A percentile compares a stretch with the other conserved stretches of the same genome.
These are phyloP conservation scores for Telmatochromis sp. DNA, from an alignment of 2,113 vertebrate genomes.

Conservation along the genomic window DNA sequence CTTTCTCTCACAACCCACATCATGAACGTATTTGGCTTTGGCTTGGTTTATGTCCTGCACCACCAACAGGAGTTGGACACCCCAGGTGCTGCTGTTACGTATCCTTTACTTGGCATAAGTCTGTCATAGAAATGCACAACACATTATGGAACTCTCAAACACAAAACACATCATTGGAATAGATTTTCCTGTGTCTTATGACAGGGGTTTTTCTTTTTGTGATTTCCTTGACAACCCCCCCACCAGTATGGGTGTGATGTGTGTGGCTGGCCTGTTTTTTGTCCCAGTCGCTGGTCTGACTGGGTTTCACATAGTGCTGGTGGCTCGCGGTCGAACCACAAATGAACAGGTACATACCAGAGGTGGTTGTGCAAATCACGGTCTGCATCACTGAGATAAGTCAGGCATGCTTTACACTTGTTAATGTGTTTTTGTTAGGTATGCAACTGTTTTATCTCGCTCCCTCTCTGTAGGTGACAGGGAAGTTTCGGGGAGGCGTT, in stretches of 20 bases:
- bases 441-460: background rate
- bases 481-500: slow-evolving; percentile 93
- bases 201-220: background rate
- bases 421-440: background rate
- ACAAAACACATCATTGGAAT: background rate
- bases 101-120: slow-evolving; percentile 72
- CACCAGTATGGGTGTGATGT: slow-evolving; percentile 92
- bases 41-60: slow-evolving; percentile 87
- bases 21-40: slow-evolving; percentile 88
- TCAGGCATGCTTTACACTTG: background rate
- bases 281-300: slow-evolving; percentile 92
- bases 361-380: background rate
- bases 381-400: background rate
- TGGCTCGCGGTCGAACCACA: slow-evolving; percentile 90
- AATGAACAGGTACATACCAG: slow-evolving; percentile 84
- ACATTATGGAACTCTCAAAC: background rate
- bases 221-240: slow-evolving; percentile 26
- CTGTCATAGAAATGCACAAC: background rate
- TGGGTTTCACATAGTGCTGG: slow-evolving; percentile 93
- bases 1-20: slow-evolving; percentile 92
- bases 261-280: slow-evolving; percentile 93
- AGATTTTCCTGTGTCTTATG: background rate
- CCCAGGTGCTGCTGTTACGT: slow-evolving; percentile 86
- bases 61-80: slow-evolving; percentile 84
- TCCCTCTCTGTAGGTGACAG: slow-evolving; percentile 79